Evolutionary conservation across 2,888 invertebrate species (phyloP).

Genomic region (Nasonia oneida): DNA sequence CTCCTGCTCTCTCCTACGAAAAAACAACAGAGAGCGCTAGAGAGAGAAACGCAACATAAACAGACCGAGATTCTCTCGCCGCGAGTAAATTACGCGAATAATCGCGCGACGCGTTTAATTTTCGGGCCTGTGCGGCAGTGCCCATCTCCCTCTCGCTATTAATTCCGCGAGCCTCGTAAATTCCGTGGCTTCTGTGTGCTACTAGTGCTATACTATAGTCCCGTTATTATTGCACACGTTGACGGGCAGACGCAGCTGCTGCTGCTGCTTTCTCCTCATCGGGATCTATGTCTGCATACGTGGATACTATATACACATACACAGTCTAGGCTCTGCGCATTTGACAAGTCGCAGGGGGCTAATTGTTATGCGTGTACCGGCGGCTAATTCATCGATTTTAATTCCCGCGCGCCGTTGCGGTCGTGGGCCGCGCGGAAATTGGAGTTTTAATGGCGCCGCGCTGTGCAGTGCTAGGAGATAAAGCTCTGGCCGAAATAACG

Average conservation of each 20-base stretch:
- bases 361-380: neutral
- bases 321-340: neutral
- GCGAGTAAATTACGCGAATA: constrained; percentile 52
- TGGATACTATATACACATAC: neutral
- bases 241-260: neutral
- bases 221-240: neutral
- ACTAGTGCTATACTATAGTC: neutral
- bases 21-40: neutral
- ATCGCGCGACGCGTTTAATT: constrained; percentile 14
- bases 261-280: neutral
- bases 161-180: constrained; percentile 22
- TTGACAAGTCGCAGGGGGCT: neutral
- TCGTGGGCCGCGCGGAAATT: neutral
- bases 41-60: constrained; percentile 2
- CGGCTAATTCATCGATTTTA: constrained; percentile 11
- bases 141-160: neutral
- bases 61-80: constrained; percentile 31
- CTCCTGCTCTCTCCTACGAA: neutral
- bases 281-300: neutral
- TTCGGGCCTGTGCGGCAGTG: neutral
- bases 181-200: neutral
- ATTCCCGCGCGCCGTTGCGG: neutral
- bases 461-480: neutral
- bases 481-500: neutral
- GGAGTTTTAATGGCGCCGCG: neutral